Base-by-base conservation (phyloP, 2,888 invertebrate species). In the Brenthis daphne region DNA sequence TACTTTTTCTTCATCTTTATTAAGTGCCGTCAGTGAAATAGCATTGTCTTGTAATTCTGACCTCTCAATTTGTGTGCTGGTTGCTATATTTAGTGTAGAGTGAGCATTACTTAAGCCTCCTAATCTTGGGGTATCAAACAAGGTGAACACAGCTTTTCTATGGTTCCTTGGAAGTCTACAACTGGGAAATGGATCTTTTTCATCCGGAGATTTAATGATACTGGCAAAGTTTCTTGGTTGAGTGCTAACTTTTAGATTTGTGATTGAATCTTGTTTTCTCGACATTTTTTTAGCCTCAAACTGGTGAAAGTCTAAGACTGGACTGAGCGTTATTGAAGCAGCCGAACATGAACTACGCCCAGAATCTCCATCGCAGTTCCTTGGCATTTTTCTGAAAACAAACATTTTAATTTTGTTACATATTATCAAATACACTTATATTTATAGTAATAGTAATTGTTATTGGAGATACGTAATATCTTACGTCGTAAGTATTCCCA, bases 271-370 rank as follows among this genome's bases (percentile, higher is more conserved):
- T 37, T 90, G 85, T 12, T 88, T 89, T 75, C 88, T 68, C 70
- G 64, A 76, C 81, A 61, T 68, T 64, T 74, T 69, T 56, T 70
- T 71, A 47, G 73, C 33, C 61, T 79, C 78, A 54, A 74, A 70
- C 8, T 82, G 80, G 68, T 82, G 81, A 67, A 80, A 79, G 75
- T 89, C 86, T 75, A 87, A 84, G 20, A 86, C 77, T 2, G 92
- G 89, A 68, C 87, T 89, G 51, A 88, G 75, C 14, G 88, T 86
- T 48, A 86, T 77, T 13, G 93, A 93, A 3, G 88, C 86, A 4
- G 91, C 91, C 37, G 93, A 93, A 75, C 93, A 92, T 57, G 93
- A 90, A 76, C 92, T 93, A 47, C 90, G 86, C 3, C 93, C 92
- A 1, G 93, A 93, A 75, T 93, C 93, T 77, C 90, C 93, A 75